A percentile compares a stretch with the other conserved stretches of the same genome.
These are phyloP conservation scores for Channa striata DNA, from an alignment of 2,797 vertebrate genomes.

Conservation along the genomic window DNA sequence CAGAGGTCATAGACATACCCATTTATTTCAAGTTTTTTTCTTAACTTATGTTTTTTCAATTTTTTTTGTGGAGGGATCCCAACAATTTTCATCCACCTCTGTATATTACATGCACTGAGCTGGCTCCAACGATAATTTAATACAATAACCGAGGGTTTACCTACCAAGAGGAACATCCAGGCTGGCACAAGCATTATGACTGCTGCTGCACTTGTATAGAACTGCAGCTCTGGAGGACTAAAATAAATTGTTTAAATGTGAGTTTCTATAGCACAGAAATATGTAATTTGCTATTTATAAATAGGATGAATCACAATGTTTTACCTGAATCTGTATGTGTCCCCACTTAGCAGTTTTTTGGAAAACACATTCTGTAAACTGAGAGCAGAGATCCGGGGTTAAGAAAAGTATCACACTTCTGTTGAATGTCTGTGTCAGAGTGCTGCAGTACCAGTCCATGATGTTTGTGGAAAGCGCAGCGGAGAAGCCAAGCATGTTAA, in stretches of 20 bases:
- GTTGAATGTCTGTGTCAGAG: not conserved
- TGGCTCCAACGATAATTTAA: not conserved
- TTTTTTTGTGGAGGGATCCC: no score
- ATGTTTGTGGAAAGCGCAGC: constrained; percentile 97
- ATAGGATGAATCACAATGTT: not conserved
- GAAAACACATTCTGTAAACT: constrained; percentile 99
- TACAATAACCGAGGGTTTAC: constrained; percentile 32
- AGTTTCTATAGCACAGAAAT: not conserved
- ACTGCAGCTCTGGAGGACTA: constrained; percentile 96
- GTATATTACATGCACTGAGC: not conserved
- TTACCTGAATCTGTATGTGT: constrained; percentile 96
- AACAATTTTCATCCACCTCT: no score
- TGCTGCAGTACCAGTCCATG: constrained; percentile 92
- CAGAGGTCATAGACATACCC: no score
- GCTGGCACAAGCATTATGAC: constrained; percentile 95
- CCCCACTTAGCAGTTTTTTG: constrained; percentile 96
- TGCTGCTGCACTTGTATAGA: constrained; percentile 95
- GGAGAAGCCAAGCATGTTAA: constrained; percentile 95
- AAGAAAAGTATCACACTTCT: not conserved
- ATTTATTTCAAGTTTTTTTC: no score
- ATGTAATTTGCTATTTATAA: not conserved
- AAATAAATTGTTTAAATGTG: constrained; percentile 3
- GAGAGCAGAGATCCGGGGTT: constrained; percentile 45
- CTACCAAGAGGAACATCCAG: constrained; percentile 95
- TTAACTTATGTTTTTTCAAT: no score